Base-by-base conservation (phyloP, 2,113 vertebrate genomes). In the Macquaria ambigua region DNA sequence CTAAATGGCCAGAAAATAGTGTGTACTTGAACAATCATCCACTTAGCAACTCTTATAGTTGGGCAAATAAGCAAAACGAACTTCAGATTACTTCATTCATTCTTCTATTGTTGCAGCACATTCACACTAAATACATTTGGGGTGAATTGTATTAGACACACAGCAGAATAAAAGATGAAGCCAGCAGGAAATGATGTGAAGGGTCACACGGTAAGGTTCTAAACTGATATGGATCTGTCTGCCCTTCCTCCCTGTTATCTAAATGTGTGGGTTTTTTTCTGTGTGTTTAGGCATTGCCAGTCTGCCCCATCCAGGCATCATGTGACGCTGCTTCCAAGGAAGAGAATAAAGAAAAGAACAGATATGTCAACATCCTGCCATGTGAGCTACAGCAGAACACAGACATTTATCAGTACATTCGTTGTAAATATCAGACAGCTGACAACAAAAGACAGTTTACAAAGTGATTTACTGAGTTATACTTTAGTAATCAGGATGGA, bases 271-370 rank as follows among this genome's bases (percentile, higher is more conserved):
- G 34, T 41, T 79, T 16, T 59, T 3, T 23, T 59, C 3, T 23
- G 3, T 87, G n/a, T 79, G 10, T 84, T 71, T 88, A 99, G 98
- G 97, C 98, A 67, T 96, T 99, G 81, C 98, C 98, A 79, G 97
- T 97, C 0, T 99, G 98, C 89, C 98, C 98, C 63, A 99, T 99
- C 80, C 98, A 99, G 93, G 98, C 98, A 68, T 97, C 98, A 0
- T 99, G 98, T 79, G 98, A 99, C 81, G 98, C 98, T 69, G 98
- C 98, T 77, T 99, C 98, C 73, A 99, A 99, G 87, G 98, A 99
- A 89, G 98, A 99, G 94, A 99, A 99, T 93, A 99, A 99, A 92
- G 98, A 99, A 96, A 99, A 99, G 95, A 99, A 99, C 94, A 94
- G 98, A 96, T 99, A 99, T 0, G 97, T 99, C 86, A 99, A 99